Evolutionary conservation across 2,888 invertebrate species (phyloP).

Genomic region (Dichetophora obliterata): DNA sequence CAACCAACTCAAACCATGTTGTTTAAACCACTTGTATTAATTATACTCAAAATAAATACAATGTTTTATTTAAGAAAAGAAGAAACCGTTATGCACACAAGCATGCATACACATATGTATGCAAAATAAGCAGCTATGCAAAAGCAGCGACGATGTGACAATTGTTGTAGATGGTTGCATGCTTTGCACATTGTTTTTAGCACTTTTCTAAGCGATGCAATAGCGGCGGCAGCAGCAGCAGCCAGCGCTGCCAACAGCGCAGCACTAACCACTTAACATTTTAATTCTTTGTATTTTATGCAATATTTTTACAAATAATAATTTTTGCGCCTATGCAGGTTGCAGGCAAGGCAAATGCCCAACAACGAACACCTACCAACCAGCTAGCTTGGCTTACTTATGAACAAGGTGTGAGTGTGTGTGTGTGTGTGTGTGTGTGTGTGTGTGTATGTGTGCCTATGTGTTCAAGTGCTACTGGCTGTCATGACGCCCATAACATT

Average conservation of each 20-base stretch:
- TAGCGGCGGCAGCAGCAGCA: not conserved
- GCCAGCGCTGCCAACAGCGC: not conserved
- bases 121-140: constrained; percentile 6
- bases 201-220: not conserved
- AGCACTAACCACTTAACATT: constrained; percentile 31
- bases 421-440: not conserved
- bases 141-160: constrained; percentile 10
- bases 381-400: not conserved
- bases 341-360: not conserved
- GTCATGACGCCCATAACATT: constrained; percentile 65
- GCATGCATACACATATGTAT: not conserved
- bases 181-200: constrained; percentile 3
- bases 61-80: constrained; percentile 3
- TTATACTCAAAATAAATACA: constrained; percentile 34
- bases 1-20: not conserved
- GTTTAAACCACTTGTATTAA: constrained; percentile 27
- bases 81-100: not conserved
- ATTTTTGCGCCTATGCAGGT: constrained; percentile 41
- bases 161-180: constrained; percentile 15
- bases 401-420: not conserved
- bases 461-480: constrained; percentile 57
- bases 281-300: constrained; percentile 37
- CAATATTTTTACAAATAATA: constrained; percentile 50
- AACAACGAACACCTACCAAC: not conserved
- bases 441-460: not conserved